A percentile compares a stretch with the other conserved stretches of the same genome.
Evolutionary conservation across 2,113 vertebrate genomes (phyloP).

Genomic region (Sapajus apella): DNA sequence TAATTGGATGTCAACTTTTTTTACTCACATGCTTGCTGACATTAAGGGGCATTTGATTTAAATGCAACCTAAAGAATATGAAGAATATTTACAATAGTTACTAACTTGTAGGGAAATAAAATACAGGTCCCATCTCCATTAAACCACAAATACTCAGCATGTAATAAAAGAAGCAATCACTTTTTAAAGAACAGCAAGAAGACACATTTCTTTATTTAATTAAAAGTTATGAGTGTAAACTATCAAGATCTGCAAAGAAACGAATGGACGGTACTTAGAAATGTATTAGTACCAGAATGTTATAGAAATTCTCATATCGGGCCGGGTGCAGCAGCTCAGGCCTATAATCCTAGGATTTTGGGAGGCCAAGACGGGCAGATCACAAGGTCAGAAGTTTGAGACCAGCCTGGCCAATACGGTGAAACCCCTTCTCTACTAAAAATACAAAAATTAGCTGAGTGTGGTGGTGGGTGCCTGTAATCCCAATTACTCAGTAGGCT

Average conservation of each 20-base stretch:
- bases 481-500: too few species aligned
- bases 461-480: too few species aligned
- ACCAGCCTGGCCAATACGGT: too few species aligned
- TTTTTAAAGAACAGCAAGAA: neutral
- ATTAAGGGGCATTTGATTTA: conserved; percentile 76
- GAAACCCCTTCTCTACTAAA: too few species aligned
- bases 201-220: neutral
- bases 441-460: too few species aligned
- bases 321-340: too few species aligned
- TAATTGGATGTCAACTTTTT: conserved; percentile 84
- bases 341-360: too few species aligned
- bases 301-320: too few species aligned
- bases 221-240: neutral
- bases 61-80: conserved; percentile 62
- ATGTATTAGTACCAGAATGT: neutral
- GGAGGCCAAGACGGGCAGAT: too few species aligned
- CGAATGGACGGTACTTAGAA: neutral
- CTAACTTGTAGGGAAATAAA: conserved; percentile 57
- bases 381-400: too few species aligned
- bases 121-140: neutral
- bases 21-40: conserved; percentile 80
- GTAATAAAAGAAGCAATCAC: neutral
- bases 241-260: neutral
- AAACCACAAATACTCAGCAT: conserved; percentile 22
- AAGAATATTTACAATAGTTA: conserved; percentile 71